These are phyloP conservation scores for Aptenodytes patagonicus DNA, from an alignment of 2,113 vertebrate genomes.

Conservation along the genomic window DNA sequence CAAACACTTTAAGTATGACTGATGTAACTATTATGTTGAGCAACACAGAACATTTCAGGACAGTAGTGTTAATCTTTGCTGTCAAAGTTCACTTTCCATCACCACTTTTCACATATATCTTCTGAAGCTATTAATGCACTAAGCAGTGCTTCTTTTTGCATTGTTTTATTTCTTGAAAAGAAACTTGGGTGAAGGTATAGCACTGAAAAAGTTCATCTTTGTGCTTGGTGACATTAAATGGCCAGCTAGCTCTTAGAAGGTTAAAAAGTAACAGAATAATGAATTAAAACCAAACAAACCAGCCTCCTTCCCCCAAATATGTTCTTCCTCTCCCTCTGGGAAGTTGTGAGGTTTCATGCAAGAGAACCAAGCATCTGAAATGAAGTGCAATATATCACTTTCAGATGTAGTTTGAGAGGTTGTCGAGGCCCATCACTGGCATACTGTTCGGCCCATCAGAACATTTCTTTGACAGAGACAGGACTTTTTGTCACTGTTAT, in stretches of 20 bases:
- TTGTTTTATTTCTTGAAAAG: not conserved
- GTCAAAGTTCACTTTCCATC: not conserved
- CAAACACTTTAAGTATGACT: not conserved
- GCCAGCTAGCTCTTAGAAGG: not conserved
- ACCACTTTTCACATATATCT: not conserved
- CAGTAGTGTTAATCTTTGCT: not conserved
- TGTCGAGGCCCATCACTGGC: not conserved
- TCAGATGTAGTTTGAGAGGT: not conserved
- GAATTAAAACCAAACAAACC: not conserved
- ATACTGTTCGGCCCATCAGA: not conserved
- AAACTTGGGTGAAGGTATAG: not conserved
- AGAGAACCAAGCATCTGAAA: not conserved
- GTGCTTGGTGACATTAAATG: not conserved
- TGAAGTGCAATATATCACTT: not conserved
- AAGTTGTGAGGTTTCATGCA: not conserved
- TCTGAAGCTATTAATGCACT: not conserved
- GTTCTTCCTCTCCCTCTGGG: not conserved
- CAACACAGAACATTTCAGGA: not conserved
- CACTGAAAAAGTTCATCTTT: not conserved
- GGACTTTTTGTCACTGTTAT: not conserved
- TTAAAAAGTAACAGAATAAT: not conserved
- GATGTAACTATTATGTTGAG: not conserved
- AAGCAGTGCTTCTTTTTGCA: not conserved
- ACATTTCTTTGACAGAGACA: not conserved
- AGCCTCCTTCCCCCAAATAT: rapidly evolving